These are phyloP conservation scores for Vulpes ferrilata DNA, from an alignment of 2,113 vertebrate genomes.

Conservation along the genomic window DNA sequence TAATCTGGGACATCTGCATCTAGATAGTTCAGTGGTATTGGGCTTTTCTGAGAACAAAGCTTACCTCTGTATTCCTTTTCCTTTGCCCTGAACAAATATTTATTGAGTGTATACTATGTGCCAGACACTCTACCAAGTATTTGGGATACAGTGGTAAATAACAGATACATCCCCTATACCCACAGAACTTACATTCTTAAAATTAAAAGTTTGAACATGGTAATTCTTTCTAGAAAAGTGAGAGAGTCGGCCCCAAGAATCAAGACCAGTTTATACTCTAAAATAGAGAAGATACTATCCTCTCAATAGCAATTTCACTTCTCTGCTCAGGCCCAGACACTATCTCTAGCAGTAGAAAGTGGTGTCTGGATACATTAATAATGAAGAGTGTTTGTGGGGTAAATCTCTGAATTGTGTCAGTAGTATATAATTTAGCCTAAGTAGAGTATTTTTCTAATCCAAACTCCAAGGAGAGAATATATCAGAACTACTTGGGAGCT, in stretches of 20 bases:
- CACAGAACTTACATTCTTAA: neutral
- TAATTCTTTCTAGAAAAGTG: neutral
- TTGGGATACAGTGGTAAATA: neutral
- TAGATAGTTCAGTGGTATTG: neutral
- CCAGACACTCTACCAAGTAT: neutral
- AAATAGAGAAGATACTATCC: neutral
- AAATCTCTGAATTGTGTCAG: slow-evolving; percentile 15
- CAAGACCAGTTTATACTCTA: slow-evolving; percentile 24
- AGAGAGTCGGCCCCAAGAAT: neutral
- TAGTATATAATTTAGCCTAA: slow-evolving; percentile 17
- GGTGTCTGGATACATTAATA: neutral
- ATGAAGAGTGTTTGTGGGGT: neutral
- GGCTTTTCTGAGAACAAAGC: neutral
- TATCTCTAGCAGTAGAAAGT: slow-evolving; percentile 38
- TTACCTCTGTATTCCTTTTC: neutral
- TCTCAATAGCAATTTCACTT: neutral
- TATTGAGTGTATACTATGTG: neutral
- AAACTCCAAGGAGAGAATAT: neutral
- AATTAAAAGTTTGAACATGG: neutral
- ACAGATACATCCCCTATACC: neutral
- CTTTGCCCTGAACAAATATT: slow-evolving; percentile 38
- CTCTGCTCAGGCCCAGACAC: neutral
- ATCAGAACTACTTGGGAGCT: neutral
- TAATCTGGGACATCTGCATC: neutral
- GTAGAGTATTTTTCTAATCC: neutral